Evolutionary conservation across 1,140 invertebrate genomes (phyloP), one percentile per base, ranked within the genome.

Genomic region (Brachionus manjavacas): DNA sequence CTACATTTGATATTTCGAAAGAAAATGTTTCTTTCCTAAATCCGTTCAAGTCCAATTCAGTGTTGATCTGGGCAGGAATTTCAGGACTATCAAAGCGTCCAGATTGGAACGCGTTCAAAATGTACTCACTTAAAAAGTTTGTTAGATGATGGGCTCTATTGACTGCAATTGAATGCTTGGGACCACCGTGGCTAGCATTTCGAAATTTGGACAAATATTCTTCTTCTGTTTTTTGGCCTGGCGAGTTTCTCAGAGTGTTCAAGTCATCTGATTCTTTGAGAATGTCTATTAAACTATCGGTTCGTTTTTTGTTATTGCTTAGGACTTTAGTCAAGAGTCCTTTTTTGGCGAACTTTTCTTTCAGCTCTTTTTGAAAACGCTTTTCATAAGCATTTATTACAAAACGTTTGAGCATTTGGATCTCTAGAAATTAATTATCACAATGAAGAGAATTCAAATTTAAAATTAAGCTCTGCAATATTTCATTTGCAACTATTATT

Each of bases 131-230:
- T 12, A 81, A 39, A 64, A 81, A 81, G 43, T 81, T 81, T 16
- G 28, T 81, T 14, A 81, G n/a, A 68, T 81, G 79, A 81, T 81
- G 79, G n/a, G 79, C 79, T 20, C 79, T 52, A 64, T 39, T 60
- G 8, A 64, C 39, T n/a, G 79, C 79, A 1, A 81, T 81, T 25
- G 79, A 81, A n/a, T 81, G 79, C 20, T 81, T 81, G 3, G 79
- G 79, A 41, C 79, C 79, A 8, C 72, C 72, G 25, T 49, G 41
- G 7, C 4, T 14, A 14, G 11, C 41, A 49, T 76, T 49, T 9
- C 72, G 20, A 49, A 76, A 76, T 49, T 76, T 76, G 16, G 39
- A 28, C 12, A 76, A 49, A 25, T 49, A 76, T 76, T 76, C 72
- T 23, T 76, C 72, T 31, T 76, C 72, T 3, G 41, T 11, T 49